phyloP scores from a whole-genome alignment of 2,888 invertebrate genomes.

The Coelopa pilipes region DNA sequence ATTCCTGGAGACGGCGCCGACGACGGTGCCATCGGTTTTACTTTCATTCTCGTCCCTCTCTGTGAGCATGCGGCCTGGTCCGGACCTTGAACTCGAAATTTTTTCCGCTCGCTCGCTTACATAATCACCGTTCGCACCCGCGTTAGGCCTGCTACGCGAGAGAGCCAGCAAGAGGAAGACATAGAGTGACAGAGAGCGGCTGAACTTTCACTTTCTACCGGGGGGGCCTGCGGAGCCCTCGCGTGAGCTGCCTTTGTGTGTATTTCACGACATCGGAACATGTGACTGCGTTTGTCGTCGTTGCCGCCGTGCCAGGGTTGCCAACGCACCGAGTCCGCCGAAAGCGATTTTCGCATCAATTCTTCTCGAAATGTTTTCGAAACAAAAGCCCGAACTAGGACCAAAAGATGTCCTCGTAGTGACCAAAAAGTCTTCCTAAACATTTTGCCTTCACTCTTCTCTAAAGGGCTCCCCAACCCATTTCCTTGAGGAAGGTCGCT shows the following conservation, averaged over 20 bases:
- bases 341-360: background rate
- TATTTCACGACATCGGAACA: slow-evolving; percentile 42
- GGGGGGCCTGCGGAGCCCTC: background rate
- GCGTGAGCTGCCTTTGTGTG: background rate
- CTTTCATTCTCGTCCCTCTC: slow-evolving; percentile 22
- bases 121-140: background rate
- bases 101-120: slow-evolving; percentile 34
- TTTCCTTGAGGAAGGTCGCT: too few relatives aligned
- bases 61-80: slow-evolving; percentile 63
- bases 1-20: too few relatives aligned
- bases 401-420: too few relatives aligned
- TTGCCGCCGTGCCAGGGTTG: slow-evolving; percentile 18
- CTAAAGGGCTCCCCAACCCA: too few relatives aligned
- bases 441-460: too few relatives aligned
- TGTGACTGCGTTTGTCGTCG: slow-evolving; percentile 46
- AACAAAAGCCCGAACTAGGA: background rate
- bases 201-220: slow-evolving; percentile 56
- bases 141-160: background rate
- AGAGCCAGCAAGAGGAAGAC: background rate
- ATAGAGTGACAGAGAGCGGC: background rate
- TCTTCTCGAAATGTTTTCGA: background rate
- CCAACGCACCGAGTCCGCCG: background rate
- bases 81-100: slow-evolving; percentile 64
- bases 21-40: background rate
- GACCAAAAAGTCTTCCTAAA: too few relatives aligned